Evolutionary conservation across 1,140 invertebrate species (phyloP), one percentile per base, ranked within the genome.

Genomic region (Prorops nasuta): DNA sequence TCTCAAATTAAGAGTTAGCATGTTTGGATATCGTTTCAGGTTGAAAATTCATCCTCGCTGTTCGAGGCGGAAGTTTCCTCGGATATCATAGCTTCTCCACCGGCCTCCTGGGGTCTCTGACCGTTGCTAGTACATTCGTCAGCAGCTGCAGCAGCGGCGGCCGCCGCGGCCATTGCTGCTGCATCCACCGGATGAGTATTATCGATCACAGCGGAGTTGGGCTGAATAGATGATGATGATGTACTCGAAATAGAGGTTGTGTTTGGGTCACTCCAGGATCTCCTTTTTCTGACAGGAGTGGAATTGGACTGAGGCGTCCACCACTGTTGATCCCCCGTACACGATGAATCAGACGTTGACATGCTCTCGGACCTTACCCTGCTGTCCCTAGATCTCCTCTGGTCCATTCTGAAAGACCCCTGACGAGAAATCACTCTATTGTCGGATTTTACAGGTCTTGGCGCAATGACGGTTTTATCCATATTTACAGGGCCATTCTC

Each of bases 31-130:
- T 76, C 74, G 54, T 68, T 71, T 37, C 74, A 71, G n/a, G 71
- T 69, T 4, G 72, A 76, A 9, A 72, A 76, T 20, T 76, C 74
- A 41, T 78, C 76, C 31, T 78, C 76, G 54, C 74, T 76, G 41
- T 72, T 77, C 1, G 73, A 74, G 0, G 73, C 71, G 3, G 75
- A 78, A 0, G 76, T 66, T 38, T 78, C 76, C 35, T 79, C 77
- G 3, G 77, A 79, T 18, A 79, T 78, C 77, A 79, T 79, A 0
- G 77, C 77, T 37, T 79, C 77, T 6, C 77, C 77, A 7, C 75
- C 77, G 3, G 77, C 74, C 43, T 78, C 77, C 39, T 79, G 76
- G 0, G 77, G 77, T 12, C 62, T 65, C 2, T 66, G 67, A 3
- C 69, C 66, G 1, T 60, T 40, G 15, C 61, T 58, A 3, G 53